Conservation (phyloP, 2,797 vertebrate genomes). For the Halcyon badia region DNA sequence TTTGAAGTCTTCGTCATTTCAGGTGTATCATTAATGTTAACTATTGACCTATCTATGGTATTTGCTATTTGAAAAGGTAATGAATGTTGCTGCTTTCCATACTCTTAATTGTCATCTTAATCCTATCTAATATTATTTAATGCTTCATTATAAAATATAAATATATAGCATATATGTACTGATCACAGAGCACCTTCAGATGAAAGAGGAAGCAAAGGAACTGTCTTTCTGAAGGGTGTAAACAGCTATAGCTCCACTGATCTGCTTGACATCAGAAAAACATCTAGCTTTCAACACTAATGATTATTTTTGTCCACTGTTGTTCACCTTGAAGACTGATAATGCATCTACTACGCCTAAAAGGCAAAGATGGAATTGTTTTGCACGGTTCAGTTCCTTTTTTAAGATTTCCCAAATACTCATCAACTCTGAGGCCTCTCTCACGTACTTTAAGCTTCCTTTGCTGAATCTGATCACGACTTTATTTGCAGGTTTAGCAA, state of each 20-base stretch:
- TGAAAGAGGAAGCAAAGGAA: background rate
- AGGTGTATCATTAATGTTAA: background rate
- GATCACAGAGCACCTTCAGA: background rate
- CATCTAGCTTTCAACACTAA: background rate
- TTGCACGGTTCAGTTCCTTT: background rate
- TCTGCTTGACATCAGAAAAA: background rate
- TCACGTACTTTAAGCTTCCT: background rate
- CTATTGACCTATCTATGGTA: background rate
- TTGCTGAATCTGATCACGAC: conserved; percentile 1
- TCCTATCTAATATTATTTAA: background rate
- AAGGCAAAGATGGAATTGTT: conserved; percentile 14
- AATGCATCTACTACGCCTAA: background rate
- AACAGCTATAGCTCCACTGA: background rate
- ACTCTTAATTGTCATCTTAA: background rate
- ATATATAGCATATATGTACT: background rate
- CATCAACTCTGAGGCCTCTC: background rate
- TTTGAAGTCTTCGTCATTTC: background rate
- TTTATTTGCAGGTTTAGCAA: conserved; percentile 34
- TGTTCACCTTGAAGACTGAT: conserved; percentile 1
- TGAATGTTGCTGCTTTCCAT: background rate
- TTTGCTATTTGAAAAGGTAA: background rate
- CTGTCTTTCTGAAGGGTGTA: background rate
- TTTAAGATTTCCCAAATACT: background rate
- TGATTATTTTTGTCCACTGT: background rate
- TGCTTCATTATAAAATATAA: background rate